phyloP scores from a whole-genome alignment of 2,797 vertebrate genomes.

The Esox lucius region DNA sequence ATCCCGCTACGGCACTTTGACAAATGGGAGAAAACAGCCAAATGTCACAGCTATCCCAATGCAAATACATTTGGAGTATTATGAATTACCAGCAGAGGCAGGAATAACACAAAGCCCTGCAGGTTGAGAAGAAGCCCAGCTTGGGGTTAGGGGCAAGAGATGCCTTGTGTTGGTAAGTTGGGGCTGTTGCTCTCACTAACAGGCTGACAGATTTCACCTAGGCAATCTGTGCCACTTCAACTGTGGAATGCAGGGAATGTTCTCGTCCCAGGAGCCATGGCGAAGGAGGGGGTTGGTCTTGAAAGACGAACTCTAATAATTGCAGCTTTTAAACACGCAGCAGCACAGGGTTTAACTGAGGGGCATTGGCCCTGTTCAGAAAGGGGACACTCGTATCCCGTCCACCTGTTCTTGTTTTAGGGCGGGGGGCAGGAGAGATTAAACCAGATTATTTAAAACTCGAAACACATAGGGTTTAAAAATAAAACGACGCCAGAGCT shows the following conservation, averaged over 20 bases:
- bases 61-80: conserved; percentile 68
- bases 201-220: conserved; percentile 47
- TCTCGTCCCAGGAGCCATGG: conserved; percentile 32
- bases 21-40: conserved; percentile 71
- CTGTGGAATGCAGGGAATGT: conserved; percentile 56
- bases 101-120: conserved; percentile 52
- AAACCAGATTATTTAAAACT: conserved; percentile 40
- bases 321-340: conserved; percentile 27
- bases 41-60: conserved; percentile 59
- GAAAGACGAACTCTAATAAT: conserved; percentile 50
- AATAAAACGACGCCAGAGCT: conserved; percentile 45
- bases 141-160: conserved; percentile 7
- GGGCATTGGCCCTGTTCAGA: conserved; percentile 59
- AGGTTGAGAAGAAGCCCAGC: conserved; percentile 54
- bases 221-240: conserved; percentile 47
- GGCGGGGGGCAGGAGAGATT: conserved; percentile 58
- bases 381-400: conserved; percentile 52
- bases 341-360: conserved; percentile 38
- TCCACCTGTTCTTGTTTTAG: conserved; percentile 66
- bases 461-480: conserved; percentile 55
- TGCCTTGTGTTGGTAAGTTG: background rate
- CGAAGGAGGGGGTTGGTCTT: conserved; percentile 34
- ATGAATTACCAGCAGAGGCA: conserved; percentile 63
- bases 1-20: conserved; percentile 56
- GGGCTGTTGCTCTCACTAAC: conserved; percentile 4